Percentiles rank a stretch among this genome's conserved stretches.
Conservation (phyloP, 1,140 invertebrate genomes). For the Diachasma alloeum region DNA sequence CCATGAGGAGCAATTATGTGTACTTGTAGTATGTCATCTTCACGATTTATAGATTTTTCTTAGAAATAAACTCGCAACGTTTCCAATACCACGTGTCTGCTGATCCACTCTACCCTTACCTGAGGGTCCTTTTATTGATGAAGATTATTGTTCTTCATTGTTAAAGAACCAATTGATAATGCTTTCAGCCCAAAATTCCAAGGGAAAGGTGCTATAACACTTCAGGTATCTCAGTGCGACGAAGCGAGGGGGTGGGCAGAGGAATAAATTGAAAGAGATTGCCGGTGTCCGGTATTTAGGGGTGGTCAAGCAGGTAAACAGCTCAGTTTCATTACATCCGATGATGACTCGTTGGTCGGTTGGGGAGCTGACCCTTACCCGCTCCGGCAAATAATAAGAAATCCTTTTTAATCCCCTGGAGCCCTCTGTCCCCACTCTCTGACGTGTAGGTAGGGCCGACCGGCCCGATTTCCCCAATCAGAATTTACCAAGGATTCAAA, state of each 20-base stretch:
- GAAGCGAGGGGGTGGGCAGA: background rate
- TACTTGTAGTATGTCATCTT: background rate
- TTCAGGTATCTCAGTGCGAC: background rate
- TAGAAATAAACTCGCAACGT: background rate
- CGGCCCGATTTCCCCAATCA: background rate
- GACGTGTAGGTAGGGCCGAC: background rate
- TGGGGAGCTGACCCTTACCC: background rate
- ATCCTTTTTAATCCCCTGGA: background rate
- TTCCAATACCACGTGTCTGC: background rate
- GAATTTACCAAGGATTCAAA: background rate
- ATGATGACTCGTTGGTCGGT: background rate
- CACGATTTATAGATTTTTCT: background rate
- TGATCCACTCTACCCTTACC: no score
- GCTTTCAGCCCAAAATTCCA: background rate
- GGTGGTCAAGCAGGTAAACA: background rate
- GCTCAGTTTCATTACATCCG: background rate
- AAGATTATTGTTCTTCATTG: background rate
- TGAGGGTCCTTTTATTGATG: background rate
- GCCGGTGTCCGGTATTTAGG: background rate
- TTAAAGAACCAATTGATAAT: background rate
- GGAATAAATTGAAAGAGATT: background rate
- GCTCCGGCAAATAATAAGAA: background rate
- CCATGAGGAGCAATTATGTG: background rate
- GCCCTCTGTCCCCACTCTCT: background rate
- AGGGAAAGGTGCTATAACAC: background rate